Evolutionary conservation across 2,888 invertebrate genomes (phyloP).

Genomic region (Lycaena phlaeas): DNA sequence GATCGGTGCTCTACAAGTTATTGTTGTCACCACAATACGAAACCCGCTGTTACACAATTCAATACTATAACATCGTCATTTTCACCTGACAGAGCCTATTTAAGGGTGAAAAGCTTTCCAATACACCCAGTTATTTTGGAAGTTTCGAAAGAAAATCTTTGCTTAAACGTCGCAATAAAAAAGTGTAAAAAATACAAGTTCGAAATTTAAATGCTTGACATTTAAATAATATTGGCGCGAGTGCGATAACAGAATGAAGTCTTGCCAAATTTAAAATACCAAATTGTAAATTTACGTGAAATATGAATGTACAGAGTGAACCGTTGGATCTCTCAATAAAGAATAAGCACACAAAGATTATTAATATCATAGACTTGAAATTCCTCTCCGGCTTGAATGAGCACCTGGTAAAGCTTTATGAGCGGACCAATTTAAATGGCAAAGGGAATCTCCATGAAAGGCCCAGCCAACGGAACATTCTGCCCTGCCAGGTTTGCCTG

Average conservation of each 20-base stretch:
- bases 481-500: slow-evolving; percentile 75
- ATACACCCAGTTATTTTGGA: slow-evolving; percentile 45
- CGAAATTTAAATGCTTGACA: background rate
- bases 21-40: slow-evolving; percentile 57
- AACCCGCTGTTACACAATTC: slow-evolving; percentile 48
- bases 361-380: slow-evolving; percentile 51
- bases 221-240: no score
- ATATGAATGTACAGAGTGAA: slow-evolving; percentile 51
- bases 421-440: slow-evolving; percentile 39
- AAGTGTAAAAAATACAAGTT: no score
- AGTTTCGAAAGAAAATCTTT: slow-evolving; percentile 39
- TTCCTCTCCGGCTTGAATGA: slow-evolving; percentile 54
- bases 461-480: slow-evolving; percentile 41
- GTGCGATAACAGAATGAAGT: no score
- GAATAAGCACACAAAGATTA: slow-evolving; percentile 28
- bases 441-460: slow-evolving; percentile 25
- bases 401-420: slow-evolving; percentile 52
- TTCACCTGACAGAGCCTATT: slow-evolving; percentile 50
- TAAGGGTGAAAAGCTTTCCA: slow-evolving; percentile 38
- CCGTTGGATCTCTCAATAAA: slow-evolving; percentile 55
- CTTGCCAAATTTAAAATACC: background rate
- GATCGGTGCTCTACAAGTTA: slow-evolving; percentile 56
- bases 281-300: background rate
- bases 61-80: slow-evolving; percentile 48
- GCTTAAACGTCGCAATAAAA: no score